phyloP scores from a whole-genome alignment of 2,113 vertebrate species.

The Stigmatopora argus region DNA sequence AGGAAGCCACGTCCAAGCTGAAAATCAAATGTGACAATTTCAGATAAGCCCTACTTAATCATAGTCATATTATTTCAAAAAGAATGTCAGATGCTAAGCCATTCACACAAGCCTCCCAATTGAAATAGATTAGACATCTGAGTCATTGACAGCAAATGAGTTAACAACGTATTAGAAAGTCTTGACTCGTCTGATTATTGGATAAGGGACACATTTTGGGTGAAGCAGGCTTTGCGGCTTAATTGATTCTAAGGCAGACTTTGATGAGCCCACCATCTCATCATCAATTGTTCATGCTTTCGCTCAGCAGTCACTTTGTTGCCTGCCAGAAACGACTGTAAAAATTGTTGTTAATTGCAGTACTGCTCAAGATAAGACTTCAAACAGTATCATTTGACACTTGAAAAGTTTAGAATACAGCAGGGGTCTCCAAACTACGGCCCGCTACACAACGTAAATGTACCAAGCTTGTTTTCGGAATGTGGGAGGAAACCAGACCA shows the following conservation, averaged over 20 bases:
- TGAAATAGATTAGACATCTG: too few relatives aligned
- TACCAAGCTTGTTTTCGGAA: too few relatives aligned
- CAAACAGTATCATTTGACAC: neutral
- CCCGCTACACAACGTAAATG: too few relatives aligned
- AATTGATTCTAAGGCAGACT: slow-evolving; percentile 35
- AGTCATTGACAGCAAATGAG: too few relatives aligned
- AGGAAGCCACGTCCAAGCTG: slow-evolving; percentile 21
- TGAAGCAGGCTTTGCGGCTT: neutral
- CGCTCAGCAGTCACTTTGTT: neutral
- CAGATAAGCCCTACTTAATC: neutral
- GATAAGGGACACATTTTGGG: neutral
- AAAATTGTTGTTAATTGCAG: neutral
- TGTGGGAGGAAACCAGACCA: too few relatives aligned
- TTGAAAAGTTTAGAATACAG: neutral
- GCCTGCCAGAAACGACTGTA: slow-evolving; percentile 6
- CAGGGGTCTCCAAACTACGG: too few relatives aligned
- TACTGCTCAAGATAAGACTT: slow-evolving; percentile 3
- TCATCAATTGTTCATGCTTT: neutral
- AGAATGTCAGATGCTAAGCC: neutral
- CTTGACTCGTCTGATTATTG: slow-evolving; percentile 5
- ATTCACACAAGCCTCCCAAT: too few relatives aligned
- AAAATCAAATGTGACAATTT: neutral
- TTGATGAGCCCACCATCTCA: slow-evolving; percentile 28
- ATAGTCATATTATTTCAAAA: neutral
- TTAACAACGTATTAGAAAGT: too few relatives aligned